These are phyloP conservation scores for Cnemophilus loriae DNA, from an alignment of 2,113 vertebrate species.

Conservation along the genomic window DNA sequence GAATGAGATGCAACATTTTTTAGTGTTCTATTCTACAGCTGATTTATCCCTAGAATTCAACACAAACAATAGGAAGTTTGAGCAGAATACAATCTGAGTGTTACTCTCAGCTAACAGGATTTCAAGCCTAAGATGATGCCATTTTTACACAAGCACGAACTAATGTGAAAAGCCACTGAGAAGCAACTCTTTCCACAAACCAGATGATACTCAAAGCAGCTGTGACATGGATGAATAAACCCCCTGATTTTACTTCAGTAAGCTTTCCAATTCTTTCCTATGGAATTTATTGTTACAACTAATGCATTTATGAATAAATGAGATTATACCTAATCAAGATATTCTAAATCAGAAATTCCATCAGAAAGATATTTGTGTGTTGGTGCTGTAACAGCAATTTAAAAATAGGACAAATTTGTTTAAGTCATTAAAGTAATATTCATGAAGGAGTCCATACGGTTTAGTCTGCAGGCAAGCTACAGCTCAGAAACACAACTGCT, in stretches of 20 bases:
- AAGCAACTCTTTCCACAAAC: neutral
- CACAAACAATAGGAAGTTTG: neutral
- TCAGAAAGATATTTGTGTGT: neutral
- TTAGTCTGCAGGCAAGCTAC: neutral
- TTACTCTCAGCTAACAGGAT: neutral
- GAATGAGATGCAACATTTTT: neutral
- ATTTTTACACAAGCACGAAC: neutral
- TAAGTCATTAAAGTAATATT: neutral
- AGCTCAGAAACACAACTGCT: neutral
- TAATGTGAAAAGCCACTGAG: neutral
- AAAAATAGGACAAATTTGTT: neutral
- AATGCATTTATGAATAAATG: neutral
- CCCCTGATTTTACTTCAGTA: neutral
- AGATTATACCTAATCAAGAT: neutral
- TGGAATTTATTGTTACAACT: neutral
- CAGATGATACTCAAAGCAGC: neutral
- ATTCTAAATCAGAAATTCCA: neutral
- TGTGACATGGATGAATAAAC: neutral
- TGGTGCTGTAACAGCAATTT: neutral
- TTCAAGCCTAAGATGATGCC: neutral
- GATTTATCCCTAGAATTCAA: neutral
- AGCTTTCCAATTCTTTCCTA: neutral
- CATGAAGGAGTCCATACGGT: neutral
- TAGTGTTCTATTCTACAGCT: neutral
- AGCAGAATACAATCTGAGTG: neutral